Evolutionary conservation across 2,113 vertebrate species (phyloP).

Genomic region (Fukomys damarensis): DNA sequence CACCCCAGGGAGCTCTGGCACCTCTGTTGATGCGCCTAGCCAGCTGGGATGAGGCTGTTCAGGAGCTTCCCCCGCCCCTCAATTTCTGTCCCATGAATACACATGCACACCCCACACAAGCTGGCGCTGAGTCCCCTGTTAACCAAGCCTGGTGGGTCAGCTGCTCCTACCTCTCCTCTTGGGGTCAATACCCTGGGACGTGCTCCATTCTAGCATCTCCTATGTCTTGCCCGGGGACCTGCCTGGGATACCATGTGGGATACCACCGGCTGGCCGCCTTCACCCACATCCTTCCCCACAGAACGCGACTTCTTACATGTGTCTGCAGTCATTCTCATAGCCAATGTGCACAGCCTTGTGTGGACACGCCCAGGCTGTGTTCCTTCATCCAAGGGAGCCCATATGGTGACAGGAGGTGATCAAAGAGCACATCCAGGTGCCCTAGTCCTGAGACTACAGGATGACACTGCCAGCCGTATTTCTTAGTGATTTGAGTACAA

Average conservation of each 20-base stretch:
- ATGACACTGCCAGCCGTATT: background rate
- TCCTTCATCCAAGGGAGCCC: background rate
- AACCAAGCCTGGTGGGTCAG: background rate
- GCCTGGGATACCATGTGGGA: too few relatives aligned
- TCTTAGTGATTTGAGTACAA: background rate
- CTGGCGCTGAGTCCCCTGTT: background rate
- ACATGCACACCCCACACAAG: background rate
- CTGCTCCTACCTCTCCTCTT: background rate
- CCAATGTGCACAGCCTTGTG: background rate
- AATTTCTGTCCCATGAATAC: background rate
- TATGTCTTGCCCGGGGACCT: background rate
- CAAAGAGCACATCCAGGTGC: background rate
- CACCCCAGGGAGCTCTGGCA: background rate
- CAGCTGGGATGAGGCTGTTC: background rate
- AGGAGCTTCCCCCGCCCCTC: background rate
- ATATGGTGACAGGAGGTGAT: background rate
- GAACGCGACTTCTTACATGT: background rate
- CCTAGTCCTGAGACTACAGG: fast-evolving
- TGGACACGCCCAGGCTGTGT: background rate
- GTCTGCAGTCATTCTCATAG: background rate
- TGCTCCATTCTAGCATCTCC: background rate
- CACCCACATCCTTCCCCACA: background rate
- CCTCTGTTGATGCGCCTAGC: background rate
- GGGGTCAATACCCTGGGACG: background rate
- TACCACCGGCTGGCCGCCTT: background rate